phyloP scores from a whole-genome alignment of 2,888 invertebrate genomes.

The Drosophila anomelani region DNA sequence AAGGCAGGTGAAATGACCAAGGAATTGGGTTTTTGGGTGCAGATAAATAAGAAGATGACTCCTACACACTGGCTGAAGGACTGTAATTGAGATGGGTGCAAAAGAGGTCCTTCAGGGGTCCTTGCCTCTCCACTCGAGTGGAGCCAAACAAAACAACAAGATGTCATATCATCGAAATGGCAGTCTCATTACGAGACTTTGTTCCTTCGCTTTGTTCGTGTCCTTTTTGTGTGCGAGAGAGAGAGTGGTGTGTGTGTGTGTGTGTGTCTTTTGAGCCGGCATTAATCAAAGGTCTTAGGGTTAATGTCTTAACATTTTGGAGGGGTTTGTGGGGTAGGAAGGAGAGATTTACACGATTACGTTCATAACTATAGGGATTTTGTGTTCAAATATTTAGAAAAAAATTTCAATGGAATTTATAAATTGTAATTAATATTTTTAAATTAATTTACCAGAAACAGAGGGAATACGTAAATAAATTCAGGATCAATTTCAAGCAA shows the following conservation, averaged over 20 bases:
- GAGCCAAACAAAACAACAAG: conserved; percentile 27
- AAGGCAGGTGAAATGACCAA: conserved; percentile 42
- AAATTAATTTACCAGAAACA: too few species aligned
- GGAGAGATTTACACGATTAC: not conserved
- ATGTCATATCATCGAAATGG: conserved; percentile 42
- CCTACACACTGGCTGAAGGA: conserved; percentile 10
- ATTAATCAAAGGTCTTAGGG: conserved; percentile 44
- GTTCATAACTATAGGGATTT: conserved; percentile 7
- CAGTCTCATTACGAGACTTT: conserved; percentile 41
- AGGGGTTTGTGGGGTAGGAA: not conserved
- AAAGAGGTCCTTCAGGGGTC: conserved; percentile 34
- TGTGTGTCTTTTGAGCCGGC: conserved; percentile 28
- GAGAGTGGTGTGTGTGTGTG: not conserved
- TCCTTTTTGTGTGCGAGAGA: conserved; percentile 1
- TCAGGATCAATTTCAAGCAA: too few species aligned
- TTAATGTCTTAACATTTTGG: conserved; percentile 28
- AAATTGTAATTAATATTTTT: too few species aligned
- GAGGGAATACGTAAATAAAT: too few species aligned
- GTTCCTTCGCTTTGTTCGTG: conserved; percentile 14
- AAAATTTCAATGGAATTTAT: too few species aligned
- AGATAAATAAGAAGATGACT: conserved; percentile 5
- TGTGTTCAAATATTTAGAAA: not conserved
- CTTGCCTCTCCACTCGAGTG: conserved; percentile 22
- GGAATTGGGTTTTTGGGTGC: conserved; percentile 14
- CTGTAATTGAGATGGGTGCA: conserved; percentile 42